Evolutionary conservation across 1,140 invertebrate species (phyloP), one percentile per base, ranked within the genome.

Genomic region (Xylocopa sonorina): DNA sequence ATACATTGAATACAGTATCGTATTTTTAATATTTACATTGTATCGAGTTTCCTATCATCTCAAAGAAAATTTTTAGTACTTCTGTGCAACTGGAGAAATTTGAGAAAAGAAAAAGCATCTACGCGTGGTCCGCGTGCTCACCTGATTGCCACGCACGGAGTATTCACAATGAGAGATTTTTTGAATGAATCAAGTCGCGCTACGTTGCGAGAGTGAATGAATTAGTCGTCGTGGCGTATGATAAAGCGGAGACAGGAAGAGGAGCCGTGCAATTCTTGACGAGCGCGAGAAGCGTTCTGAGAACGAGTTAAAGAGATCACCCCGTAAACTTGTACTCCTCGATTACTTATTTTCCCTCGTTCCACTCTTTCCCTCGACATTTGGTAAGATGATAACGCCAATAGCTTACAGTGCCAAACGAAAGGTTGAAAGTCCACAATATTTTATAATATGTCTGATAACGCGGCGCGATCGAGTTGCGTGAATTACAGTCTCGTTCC

Each of bases 391-490:
- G 67, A 78, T 78, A 71, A 60, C 55, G 24, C 16, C 2, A 5
- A 2, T 14, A 14, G 5, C 6, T 24, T 4, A 41, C 34, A n/a
- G n/a, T 43, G 27, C 46, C 21, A n/a, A 71, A 48, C 57, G 34
- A 51, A 71, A 69, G 62, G 75, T 71, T 62, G 75, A 78, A 78
- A 78, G 75, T 78, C 75, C 75, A 78, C 34, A 24, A 48, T 43
- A 41, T 41, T 71, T 71, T 50, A 62, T 71, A 71, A 71, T n/a
- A n/a, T 21, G 14, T 21, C 38, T 18, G 67, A 78, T 78, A 76
- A 67, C 51, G 29, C 0, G 14, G 18, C 7, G 14, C 16, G 10
- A 43, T 24, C 38, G 41, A 51, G 16, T 18, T 32, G 14, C 12
- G n/a, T 76, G 51, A 58, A 43, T 71, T 71, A 71, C 24, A 43